Percentiles rank a stretch among this genome's conserved stretches.
phyloP scores from a whole-genome alignment of 2,888 invertebrate genomes.

The Brachyopa scutellaris region DNA sequence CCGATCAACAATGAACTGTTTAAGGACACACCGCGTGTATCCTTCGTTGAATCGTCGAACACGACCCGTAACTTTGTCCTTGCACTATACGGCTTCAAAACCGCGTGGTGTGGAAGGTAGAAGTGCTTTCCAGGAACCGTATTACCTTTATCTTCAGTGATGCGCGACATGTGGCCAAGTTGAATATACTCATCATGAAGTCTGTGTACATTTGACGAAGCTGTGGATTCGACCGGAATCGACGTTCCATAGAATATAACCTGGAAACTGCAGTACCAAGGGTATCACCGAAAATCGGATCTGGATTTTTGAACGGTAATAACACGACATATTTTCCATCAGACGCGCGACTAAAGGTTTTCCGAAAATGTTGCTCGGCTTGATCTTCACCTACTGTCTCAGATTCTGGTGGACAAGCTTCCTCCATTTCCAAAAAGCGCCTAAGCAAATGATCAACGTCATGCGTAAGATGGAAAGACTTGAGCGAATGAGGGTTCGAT shows the following conservation, averaged over 20 bases:
- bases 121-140: too few relatives aligned
- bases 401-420: not conserved
- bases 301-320: slow-evolving; percentile 30
- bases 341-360: not conserved
- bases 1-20: too few relatives aligned
- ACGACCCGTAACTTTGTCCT: slow-evolving; percentile 38
- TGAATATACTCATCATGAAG: slow-evolving; percentile 38
- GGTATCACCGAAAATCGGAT: slow-evolving; percentile 37
- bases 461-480: not conserved
- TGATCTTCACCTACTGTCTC: slow-evolving; percentile 6
- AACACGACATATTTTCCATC: slow-evolving; percentile 51
- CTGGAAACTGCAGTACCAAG: slow-evolving; percentile 17
- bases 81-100: not conserved
- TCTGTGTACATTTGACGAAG: not conserved
- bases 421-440: not conserved
- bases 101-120: too few relatives aligned
- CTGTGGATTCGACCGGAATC: slow-evolving; percentile 11
- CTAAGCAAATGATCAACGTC: not conserved
- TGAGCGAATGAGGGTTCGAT: not conserved
- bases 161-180: slow-evolving; percentile 23
- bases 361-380: slow-evolving; percentile 31
- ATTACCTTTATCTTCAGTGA: not conserved
- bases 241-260: slow-evolving; percentile 17
- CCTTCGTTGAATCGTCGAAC: not conserved
- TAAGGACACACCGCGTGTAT: too few relatives aligned